Evolutionary conservation across 2,113 vertebrate species (phyloP), one percentile per base, ranked within the genome.

Genomic region (Strix uralensis): DNA sequence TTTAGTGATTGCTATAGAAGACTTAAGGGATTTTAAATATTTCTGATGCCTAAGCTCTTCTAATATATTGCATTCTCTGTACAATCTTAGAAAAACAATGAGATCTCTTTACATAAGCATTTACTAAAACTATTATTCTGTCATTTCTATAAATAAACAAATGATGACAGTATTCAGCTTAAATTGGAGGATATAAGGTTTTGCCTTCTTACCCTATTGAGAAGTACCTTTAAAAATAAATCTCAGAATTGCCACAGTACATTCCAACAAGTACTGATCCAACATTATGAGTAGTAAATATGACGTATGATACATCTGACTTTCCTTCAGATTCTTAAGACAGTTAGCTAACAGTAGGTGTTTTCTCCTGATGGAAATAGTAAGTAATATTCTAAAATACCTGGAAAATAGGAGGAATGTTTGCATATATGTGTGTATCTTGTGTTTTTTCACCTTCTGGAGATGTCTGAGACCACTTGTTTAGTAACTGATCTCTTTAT

Each of bases 1-100:
- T 91, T 96, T 95, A 70, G 86, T 79, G 70, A 79, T 93, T 93
- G n/a, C 55, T 63, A 10, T 47, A 13, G 77, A 87, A 59, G 46
- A 40, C 72, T 79, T 75, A 67, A 80, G 16, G 22, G 55, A 81
- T 84, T 97, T 96, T n/a, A 92, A 94, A 91, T 91, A 55, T 74
- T 66, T 83, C 32, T 88, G 61, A 86, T 72, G 49, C 18, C n/a
- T 79, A 92, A 91, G 8, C 20, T 67, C 40, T 94, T 92, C 74
- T 72, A 86, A 78, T 70, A 57, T 59, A 36, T 32, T 93, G 15
- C 13, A 21, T 96, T 91, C 14, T 86, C 70, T 88, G 25, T 58
- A 67, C 63, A 51, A 79, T 63, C 66, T 62, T 94, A 77, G 38
- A 74, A 86, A 93, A 85, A 32, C 14, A 63, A 17, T 16, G 20